Evolutionary conservation across 2,888 invertebrate genomes (phyloP).

Genomic region (Lysandra bellargus): DNA sequence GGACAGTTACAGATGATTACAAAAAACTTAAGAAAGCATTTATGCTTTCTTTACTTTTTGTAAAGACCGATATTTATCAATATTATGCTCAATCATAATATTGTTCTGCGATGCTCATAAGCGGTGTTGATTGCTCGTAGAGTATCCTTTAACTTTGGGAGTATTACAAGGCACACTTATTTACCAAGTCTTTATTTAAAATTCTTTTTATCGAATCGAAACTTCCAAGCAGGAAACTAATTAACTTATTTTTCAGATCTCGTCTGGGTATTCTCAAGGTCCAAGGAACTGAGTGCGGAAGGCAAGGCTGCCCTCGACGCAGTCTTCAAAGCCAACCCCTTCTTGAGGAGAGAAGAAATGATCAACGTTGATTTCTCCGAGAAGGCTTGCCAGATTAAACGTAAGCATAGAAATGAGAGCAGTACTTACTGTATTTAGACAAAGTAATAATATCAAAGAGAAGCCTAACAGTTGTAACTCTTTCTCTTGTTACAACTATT

Average conservation of each 20-base stretch:
- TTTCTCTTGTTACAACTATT: no score
- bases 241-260: conserved; percentile 4
- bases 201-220: background rate
- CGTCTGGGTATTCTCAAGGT: conserved; percentile 24
- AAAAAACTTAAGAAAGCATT: background rate
- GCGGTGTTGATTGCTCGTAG: no score
- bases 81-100: no score
- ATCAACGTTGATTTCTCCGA: background rate
- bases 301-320: background rate
- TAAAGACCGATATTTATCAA: no score
- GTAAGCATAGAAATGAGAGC: background rate
- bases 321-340: background rate
- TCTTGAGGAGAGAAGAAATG: conserved; percentile 1
- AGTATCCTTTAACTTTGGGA: no score
- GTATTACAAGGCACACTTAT: background rate
- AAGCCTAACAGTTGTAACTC: background rate
- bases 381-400: conserved; percentile 1
- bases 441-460: background rate
- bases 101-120: no score
- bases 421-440: background rate
- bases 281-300: background rate
- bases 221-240: background rate
- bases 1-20: background rate
- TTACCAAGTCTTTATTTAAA: background rate
- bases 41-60: no score